Evolutionary conservation across 2,797 vertebrate genomes (phyloP), one percentile per base, ranked within the genome.

Genomic region (Balearica regulorum): DNA sequence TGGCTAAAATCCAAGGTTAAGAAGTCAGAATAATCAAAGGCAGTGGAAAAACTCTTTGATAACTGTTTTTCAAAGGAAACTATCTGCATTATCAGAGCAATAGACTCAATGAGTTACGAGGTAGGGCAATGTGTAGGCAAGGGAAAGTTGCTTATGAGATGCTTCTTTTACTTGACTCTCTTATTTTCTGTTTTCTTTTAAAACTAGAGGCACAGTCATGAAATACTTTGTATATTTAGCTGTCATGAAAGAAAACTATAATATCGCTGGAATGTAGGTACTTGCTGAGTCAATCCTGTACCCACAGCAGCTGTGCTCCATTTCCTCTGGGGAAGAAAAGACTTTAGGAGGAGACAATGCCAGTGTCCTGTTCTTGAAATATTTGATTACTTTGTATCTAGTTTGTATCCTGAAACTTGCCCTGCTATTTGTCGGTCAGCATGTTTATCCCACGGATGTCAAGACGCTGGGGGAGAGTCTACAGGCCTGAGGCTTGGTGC

Each of bases 41-140:
- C 71, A 60, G n/a, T 6, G 16, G 31, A 66, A 85, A 80, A 86
- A 81, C 33, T 44, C 53, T 94, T 80, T 86, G 84, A 57, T 87
- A 65, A n/a, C 31, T 85, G 17, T 81, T 96, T 95, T 92, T 85
- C 79, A 86, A 53, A 94, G 72, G 79, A 89, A 93, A 46, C 35
- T 41, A 16, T 70, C 64, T 76, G 43, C 10, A 10, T 64, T 89
- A 62, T 83, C 78, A 83, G 66, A 80, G 82, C 57, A 75, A 44
- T 73, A 83, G 85, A 28, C 64, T 80, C 5, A 1, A 19, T 70
- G 57, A 57, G 43, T 90, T 83, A 73, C 1, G 11, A 80, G 60
- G 35, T 22, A 31, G 73, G 46, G 35, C 46, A 60, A 28, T 79
- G 54, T 48, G 58, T 18, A 90, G 69, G 10, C 70, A 77, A 29